These are phyloP conservation scores for Apeltes quadracus DNA, from an alignment of 2,113 vertebrate genomes.

Conservation along the genomic window DNA sequence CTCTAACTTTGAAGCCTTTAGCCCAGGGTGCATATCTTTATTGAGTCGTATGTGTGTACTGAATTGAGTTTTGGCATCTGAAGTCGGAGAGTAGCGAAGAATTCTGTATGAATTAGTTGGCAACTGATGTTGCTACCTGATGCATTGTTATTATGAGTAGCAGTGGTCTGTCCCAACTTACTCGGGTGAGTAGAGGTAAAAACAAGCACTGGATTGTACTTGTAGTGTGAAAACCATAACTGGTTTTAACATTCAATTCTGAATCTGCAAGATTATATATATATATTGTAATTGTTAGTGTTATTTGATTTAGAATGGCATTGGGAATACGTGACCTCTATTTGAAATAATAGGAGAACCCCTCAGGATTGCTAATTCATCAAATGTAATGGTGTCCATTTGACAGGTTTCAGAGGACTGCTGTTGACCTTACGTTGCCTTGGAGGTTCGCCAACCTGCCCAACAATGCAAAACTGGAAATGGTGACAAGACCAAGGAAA, in stretches of 20 bases:
- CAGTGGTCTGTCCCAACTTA: not conserved
- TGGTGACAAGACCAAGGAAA: slow-evolving; percentile 85
- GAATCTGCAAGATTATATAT: too few relatives aligned
- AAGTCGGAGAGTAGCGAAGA: not conserved
- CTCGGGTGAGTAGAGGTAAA: not conserved
- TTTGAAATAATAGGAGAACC: not conserved
- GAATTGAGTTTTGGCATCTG: too few relatives aligned
- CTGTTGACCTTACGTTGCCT: slow-evolving; percentile 90
- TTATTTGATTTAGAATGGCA: too few relatives aligned
- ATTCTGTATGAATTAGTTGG: not conserved
- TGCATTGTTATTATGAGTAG: not conserved
- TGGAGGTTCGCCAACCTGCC: slow-evolving; percentile 96
- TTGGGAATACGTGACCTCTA: too few relatives aligned
- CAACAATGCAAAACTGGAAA: slow-evolving; percentile 97
- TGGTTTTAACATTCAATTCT: not conserved
- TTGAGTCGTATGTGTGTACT: not conserved
- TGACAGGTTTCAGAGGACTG: slow-evolving; percentile 91
- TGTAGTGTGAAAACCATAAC: not conserved
- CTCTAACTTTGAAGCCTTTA: not conserved
- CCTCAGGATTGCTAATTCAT: not conserved
- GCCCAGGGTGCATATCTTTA: not conserved
- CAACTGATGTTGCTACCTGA: too few relatives aligned
- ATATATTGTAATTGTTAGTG: too few relatives aligned
- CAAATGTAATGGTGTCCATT: not conserved
- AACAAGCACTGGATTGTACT: not conserved